Conservation (phyloP, 37 sponge, comb jelly and placozoan species). For the Haliclona indistincta region DNA sequence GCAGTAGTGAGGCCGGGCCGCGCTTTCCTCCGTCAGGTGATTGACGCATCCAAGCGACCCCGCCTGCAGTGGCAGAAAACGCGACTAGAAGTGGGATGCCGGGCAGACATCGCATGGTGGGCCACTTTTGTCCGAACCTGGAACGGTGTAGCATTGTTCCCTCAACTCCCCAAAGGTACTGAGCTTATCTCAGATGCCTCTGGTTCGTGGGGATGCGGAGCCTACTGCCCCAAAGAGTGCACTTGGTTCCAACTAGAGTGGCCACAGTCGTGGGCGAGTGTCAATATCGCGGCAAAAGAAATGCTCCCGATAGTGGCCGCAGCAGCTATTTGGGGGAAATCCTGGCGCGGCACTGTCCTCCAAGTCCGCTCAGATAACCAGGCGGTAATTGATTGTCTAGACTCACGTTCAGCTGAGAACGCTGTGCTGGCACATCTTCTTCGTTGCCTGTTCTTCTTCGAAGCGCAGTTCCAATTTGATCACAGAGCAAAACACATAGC, state of each 20-base stretch:
- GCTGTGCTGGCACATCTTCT: slow-evolving; percentile 21
- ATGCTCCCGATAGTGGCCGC: too few relatives aligned
- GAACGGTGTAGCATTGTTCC: slow-evolving; percentile 16
- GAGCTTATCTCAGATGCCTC: slow-evolving; percentile 14
- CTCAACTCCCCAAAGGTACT: too few relatives aligned
- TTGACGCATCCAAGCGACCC: too few relatives aligned
- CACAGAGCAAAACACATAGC: slow-evolving; percentile 9
- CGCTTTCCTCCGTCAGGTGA: too few relatives aligned
- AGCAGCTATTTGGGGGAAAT: slow-evolving; percentile 24
- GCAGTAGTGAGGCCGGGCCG: too few relatives aligned
- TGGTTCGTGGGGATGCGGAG: slow-evolving; percentile 28
- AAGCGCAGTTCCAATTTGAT: slow-evolving; percentile 4
- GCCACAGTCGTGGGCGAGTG: too few relatives aligned
- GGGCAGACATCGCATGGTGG: too few relatives aligned
- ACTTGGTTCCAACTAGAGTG: slow-evolving; percentile 53
- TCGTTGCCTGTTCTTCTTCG: slow-evolving; percentile 37
- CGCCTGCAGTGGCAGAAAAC: too few relatives aligned
- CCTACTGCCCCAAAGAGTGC: too few relatives aligned
- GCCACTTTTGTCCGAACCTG: slow-evolving; percentile 3
- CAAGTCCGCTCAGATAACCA: slow-evolving; percentile 11
- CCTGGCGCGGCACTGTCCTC: not conserved
- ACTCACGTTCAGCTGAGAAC: slow-evolving; percentile 9
- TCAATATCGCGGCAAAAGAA: too few relatives aligned
- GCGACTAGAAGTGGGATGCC: too few relatives aligned
- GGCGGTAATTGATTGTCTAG: slow-evolving; percentile 9